Evolutionary conservation across 2,888 invertebrate genomes (phyloP), one percentile per base, ranked within the genome.

Genomic region (Epiblema foenella): DNA sequence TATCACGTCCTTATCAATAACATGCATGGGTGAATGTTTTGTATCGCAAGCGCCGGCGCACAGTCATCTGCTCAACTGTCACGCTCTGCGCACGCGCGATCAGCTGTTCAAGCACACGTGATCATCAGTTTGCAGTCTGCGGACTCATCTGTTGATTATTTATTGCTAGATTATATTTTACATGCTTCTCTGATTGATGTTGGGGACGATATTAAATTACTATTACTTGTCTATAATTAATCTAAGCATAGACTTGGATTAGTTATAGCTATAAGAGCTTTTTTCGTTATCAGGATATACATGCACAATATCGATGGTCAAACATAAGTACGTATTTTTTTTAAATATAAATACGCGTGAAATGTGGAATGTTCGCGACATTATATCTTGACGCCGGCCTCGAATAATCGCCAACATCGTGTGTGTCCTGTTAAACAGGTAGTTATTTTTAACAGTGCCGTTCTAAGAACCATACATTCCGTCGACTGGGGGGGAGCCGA

Each of bases 391-490:
- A 81, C 85, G 89, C 83, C 87, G 88, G 86, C 90, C 88, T 87
- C 86, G 82, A 83, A 83, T 83, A 83, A 79, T 79, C 70, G 81
- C 79, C 79, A 54, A 59, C 69, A 79, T 80, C 84, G 79, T 84
- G 82, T 85, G 84, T 82, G 84, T 83, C 77, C 79, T 82, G 87
- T 85, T 84, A 83, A 87, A 89, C 90, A 88, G 86, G 91, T 88
- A 84, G 91, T 91, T 92, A 93, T 91, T 93, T 92, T 90, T 91
- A 92, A 86, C 90, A 87, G 87, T 87, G 89, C 88, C 87, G 86
- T 88, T 91, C 89, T 88, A 81, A 87, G 86, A 88, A 86, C 80
- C 82, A 84, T 85, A 85, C 92, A 92, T 92, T 90, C 93, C 91
- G 77, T 82, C 78, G 85, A 73, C 79, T 87, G 84, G 91, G 88